phyloP scores from a whole-genome alignment of 1,140 invertebrate species.

The Cephus cinctus region DNA sequence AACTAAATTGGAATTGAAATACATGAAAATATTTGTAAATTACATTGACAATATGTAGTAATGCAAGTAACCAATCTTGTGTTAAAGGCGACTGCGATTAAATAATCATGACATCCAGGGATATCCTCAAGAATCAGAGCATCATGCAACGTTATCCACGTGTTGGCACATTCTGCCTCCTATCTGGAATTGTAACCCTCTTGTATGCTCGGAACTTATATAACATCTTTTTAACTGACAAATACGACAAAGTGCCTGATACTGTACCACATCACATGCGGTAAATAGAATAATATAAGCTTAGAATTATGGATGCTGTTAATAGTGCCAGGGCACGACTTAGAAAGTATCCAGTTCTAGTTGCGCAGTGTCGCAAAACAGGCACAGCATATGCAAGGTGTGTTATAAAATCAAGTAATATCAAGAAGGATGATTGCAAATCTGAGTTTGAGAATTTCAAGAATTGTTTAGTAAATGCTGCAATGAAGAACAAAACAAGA shows the following conservation, averaged over 20 bases:
- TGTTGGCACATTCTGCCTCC: conserved; percentile 41
- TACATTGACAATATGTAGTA: not conserved
- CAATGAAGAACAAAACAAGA: conserved; percentile 65
- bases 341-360: conserved; percentile 69
- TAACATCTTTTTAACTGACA: conserved; percentile 18
- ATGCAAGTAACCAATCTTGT: not conserved
- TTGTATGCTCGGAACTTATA: conserved; percentile 61
- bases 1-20: conserved; percentile 26
- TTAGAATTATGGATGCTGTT: conserved; percentile 72
- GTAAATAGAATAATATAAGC: conserved; percentile 24
- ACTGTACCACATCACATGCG: not conserved
- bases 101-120: not conserved
- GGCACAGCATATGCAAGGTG: conserved; percentile 73
- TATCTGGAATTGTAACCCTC: conserved; percentile 56
- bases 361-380: conserved; percentile 69
- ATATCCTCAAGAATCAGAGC: conserved; percentile 22
- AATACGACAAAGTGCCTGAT: conserved; percentile 6
- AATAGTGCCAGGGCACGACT: conserved; percentile 70
- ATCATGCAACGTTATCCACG: conserved; percentile 57
- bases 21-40: conserved; percentile 8
- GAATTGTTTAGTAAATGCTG: conserved; percentile 66
- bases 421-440: conserved; percentile 71
- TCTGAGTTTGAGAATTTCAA: conserved; percentile 75
- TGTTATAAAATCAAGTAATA: conserved; percentile 69
- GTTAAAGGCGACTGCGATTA: not conserved